Evolutionary conservation across 2,888 invertebrate species (phyloP).

Genomic region (Syrista parreyssii): DNA sequence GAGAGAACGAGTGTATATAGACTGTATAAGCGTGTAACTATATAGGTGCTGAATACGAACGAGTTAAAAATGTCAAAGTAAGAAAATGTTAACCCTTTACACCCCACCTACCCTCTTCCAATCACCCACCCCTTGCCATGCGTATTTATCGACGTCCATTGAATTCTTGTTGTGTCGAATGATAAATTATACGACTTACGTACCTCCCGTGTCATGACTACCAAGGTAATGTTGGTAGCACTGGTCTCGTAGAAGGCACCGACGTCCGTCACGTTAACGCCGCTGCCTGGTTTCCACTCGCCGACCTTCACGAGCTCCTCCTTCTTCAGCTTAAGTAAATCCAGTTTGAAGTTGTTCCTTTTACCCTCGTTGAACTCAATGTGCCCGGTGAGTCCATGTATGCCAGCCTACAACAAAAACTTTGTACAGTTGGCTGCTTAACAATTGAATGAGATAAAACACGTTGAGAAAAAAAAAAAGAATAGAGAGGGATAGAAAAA

Average conservation of each 20-base stretch:
- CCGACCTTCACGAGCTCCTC: constrained; percentile 85
- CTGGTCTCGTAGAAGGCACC: constrained; percentile 87
- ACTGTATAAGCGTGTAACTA: too few species aligned
- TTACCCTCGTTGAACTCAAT: constrained; percentile 88
- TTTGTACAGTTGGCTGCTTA: not conserved
- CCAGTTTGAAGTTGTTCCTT: constrained; percentile 85
- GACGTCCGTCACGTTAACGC: constrained; percentile 85
- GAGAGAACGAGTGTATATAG: not conserved
- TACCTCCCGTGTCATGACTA: constrained; percentile 92
- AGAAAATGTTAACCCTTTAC: not conserved
- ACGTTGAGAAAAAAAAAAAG: too few species aligned
- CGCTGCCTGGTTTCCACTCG: constrained; percentile 80
- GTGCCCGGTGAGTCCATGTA: constrained; percentile 88
- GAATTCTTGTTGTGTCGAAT: not conserved
- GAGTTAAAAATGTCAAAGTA: not conserved
- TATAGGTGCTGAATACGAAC: not conserved
- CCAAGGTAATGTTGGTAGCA: constrained; percentile 85
- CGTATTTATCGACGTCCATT: not conserved
- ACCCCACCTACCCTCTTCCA: too few species aligned
- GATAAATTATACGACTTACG: constrained; percentile 8
- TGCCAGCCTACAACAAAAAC: constrained; percentile 73
- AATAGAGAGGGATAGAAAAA: too few species aligned
- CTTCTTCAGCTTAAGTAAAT: constrained; percentile 83
- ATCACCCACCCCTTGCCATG: not conserved
- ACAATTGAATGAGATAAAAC: not conserved